Evolutionary conservation across 2,797 vertebrate species (phyloP).

Genomic region (Clarias laeviceps): DNA sequence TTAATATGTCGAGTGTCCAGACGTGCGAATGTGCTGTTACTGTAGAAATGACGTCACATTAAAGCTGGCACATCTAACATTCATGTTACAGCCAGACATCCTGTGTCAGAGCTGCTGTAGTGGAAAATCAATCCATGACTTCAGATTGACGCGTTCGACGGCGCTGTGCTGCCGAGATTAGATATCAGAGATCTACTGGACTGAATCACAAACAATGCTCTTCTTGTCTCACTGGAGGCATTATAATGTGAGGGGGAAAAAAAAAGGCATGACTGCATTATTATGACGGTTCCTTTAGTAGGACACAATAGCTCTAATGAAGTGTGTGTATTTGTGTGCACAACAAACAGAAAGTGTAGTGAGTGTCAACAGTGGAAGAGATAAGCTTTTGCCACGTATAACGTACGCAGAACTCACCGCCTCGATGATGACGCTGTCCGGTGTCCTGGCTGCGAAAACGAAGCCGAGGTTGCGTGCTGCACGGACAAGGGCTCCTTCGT

Average conservation of each 20-base stretch:
- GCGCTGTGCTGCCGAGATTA: not conserved
- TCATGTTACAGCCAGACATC: not conserved
- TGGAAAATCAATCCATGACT: not conserved
- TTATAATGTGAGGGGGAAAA: not conserved
- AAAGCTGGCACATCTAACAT: not conserved
- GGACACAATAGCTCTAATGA: not conserved
- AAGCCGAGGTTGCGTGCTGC: slow-evolving; percentile 89
- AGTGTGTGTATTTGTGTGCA: not conserved
- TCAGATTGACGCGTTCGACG: not conserved
- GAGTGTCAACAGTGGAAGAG: not conserved
- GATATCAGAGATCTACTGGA: not conserved
- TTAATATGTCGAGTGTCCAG: not conserved
- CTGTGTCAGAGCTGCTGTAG: not conserved
- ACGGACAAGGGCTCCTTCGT: slow-evolving; percentile 94
- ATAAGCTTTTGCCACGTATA: not conserved
- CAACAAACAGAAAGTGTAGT: not conserved
- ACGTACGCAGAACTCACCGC: slow-evolving; percentile 70
- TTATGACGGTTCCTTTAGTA: not conserved
- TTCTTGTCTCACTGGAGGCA: not conserved
- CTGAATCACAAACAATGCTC: not conserved
- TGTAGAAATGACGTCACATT: not conserved
- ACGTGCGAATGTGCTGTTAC: no score
- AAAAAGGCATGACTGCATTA: not conserved
- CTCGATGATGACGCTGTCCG: slow-evolving; percentile 91
- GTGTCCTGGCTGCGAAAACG: slow-evolving; percentile 93